Conservation (phyloP, 2,113 vertebrate genomes). For the Platichthys stellatus region DNA sequence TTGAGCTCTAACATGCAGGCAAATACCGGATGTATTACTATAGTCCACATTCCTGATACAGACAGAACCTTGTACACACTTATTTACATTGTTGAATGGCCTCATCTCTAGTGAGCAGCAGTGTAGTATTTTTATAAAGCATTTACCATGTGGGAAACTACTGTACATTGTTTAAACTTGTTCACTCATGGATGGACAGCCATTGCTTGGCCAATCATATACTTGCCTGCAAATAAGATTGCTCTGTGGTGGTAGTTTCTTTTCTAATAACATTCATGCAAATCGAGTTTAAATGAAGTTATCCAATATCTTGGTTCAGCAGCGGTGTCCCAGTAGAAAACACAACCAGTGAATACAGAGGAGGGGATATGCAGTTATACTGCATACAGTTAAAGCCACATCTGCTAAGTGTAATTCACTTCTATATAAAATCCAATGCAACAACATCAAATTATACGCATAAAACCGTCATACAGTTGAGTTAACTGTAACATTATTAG, state of each 20-base stretch:
- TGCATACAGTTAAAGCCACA: neutral
- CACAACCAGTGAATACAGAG: neutral
- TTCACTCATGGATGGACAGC: neutral
- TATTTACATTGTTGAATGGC: no score
- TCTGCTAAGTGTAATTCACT: neutral
- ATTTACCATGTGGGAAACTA: neutral
- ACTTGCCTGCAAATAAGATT: conserved; percentile 39
- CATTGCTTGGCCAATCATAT: conserved; percentile 12
- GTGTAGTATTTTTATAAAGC: neutral
- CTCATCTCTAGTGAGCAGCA: no score
- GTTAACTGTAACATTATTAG: no score
- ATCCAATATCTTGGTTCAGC: conserved; percentile 42
- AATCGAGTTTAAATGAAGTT: conserved; percentile 48
- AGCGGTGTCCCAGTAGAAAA: conserved; percentile 12
- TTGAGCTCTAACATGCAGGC: no score
- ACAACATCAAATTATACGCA: neutral
- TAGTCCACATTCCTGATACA: no score
- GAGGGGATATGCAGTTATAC: neutral
- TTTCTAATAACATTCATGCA: conserved; percentile 46
- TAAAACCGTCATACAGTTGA: no score
- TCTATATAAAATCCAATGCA: neutral
- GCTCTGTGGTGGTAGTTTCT: conserved; percentile 14
- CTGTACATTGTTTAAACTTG: conserved; percentile 21
- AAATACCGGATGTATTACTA: no score
- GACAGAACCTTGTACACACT: no score